Conservation (phyloP, 2,888 invertebrate species). For the Rhopalosiphum nymphaeae region DNA sequence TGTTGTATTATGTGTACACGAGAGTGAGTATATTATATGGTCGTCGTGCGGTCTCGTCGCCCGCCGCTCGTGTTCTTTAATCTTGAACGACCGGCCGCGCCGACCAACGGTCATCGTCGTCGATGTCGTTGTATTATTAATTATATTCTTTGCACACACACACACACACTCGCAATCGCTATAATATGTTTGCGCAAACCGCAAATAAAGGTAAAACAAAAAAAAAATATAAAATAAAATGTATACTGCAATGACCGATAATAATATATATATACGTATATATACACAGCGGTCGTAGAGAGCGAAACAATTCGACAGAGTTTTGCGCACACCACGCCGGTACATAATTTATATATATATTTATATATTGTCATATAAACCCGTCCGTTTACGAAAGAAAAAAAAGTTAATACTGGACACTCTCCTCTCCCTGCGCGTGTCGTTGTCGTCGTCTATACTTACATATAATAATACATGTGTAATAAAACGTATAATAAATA, state of each 20-base stretch:
- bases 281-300: neutral
- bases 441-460: neutral
- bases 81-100: conserved; percentile 3
- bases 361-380: neutral
- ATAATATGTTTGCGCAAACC: conserved; percentile 27
- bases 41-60: conserved; percentile 35
- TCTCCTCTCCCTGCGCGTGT: neutral
- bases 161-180: conserved; percentile 16
- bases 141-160: conserved; percentile 16
- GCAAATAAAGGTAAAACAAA: conserved; percentile 51
- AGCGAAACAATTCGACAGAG: neutral
- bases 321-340: neutral
- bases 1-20: neutral
- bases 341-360: neutral
- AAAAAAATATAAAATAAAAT: neutral
- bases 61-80: conserved; percentile 48
- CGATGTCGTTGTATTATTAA: neutral
- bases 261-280: neutral
- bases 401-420: neutral
- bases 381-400: neutral
- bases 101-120: neutral
- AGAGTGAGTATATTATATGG: neutral
- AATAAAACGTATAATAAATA: neutral
- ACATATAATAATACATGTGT: neutral
- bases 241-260: neutral